A percentile compares a stretch with the other conserved stretches of the same genome.
These are phyloP conservation scores for Bovichtus diacanthus DNA, from an alignment of 2,797 vertebrate genomes.

Conservation along the genomic window DNA sequence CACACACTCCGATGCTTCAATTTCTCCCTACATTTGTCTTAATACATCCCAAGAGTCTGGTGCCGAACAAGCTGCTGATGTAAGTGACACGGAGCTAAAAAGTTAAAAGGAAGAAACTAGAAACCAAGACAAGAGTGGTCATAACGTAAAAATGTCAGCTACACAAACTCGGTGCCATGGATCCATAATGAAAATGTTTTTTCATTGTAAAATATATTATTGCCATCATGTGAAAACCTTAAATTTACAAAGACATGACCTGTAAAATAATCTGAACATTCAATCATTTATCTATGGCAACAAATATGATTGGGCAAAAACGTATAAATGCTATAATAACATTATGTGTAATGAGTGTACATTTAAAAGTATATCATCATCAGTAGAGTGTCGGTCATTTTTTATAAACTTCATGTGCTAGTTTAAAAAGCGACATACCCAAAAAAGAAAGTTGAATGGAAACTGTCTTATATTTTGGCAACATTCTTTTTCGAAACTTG, in stretches of 20 bases:
- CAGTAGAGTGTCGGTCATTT: background rate
- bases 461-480: background rate
- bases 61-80: background rate
- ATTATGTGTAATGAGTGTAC: background rate
- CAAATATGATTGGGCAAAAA: background rate
- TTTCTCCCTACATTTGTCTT: slow-evolving; percentile 49
- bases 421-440: background rate
- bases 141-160: background rate
- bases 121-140: background rate
- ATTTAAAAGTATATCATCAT: background rate
- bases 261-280: background rate
- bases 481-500: background rate
- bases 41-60: slow-evolving; percentile 32
- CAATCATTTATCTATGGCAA: background rate
- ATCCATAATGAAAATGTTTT: background rate
- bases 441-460: background rate
- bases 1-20: slow-evolving; percentile 26
- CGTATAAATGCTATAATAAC: background rate
- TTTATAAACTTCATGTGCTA: background rate
- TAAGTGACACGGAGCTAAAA: slow-evolving; percentile 23
- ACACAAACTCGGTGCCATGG: background rate
- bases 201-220: background rate
- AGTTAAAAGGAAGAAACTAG: background rate
- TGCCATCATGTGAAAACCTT: background rate
- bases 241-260: background rate